Evolutionary conservation across 2,888 invertebrate genomes (phyloP), one percentile per base, ranked within the genome.

Genomic region (Ferdinandea cuprea): DNA sequence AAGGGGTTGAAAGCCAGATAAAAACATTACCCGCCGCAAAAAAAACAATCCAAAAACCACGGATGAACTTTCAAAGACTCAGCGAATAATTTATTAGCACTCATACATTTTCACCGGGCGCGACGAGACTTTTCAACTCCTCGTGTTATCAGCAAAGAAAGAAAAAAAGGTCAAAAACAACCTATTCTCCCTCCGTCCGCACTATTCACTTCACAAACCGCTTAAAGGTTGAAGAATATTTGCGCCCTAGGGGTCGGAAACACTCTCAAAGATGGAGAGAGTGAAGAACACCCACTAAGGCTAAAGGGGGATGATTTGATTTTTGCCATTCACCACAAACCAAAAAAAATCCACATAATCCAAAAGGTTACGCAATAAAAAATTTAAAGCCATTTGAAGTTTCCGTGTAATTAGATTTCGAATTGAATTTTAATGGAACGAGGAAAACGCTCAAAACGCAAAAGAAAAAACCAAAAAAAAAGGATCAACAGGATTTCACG

Each of bases 331-430:
- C 17, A 25, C 48, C 59, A 28, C 6, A 1, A 48, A n/a, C n/a
- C n/a, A 30, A 42, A 73, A 35, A 32, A 40, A 58, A 19, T 40
- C n/a, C 13, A 15, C 13, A 74, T 63, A 81, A 69, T 72, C 72
- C 72, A 13, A 77, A 83, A 83, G 83, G 83, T 83, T 83, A 83
- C 58, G 83, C 73, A 77, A 83, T 83, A 83, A 83, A 83, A 77
- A 69, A 37, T n/a, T n/a, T n/a, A 72, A 78, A 80, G 11, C 68
- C 83, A 83, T 83, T 83, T 83, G 83, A 83, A 83, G 72, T 83
- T 83, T 83, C 83, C 83, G 83, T 83, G 83, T 83, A 83, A 83
- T 83, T 83, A 83, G 83, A 83, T 83, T 78, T 48, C 63, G 78
- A 83, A 83, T 83, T 83, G 83, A 83, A 83, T 78, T 78, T 68